These are phyloP conservation scores for Zaprionus tsacasi DNA, from an alignment of 1,140 invertebrate genomes.

Conservation along the genomic window DNA sequence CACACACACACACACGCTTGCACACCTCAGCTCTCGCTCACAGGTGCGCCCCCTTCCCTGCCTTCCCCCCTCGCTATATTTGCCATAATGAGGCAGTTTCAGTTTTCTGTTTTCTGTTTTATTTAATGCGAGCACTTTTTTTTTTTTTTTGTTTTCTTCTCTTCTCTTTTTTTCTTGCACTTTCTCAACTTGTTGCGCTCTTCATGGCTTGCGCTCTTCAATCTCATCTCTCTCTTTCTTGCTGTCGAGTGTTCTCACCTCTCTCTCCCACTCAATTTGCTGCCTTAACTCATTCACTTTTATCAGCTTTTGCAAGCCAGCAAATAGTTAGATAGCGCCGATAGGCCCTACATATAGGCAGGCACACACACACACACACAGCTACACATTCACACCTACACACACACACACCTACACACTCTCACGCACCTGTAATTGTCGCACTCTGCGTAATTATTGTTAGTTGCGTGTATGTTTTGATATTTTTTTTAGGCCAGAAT, in stretches of 20 bases:
- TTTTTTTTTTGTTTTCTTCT: too few relatives aligned
- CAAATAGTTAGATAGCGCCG: conserved; percentile 69
- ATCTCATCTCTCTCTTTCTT: conserved; percentile 9
- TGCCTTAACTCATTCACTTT: conserved; percentile 35
- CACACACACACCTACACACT: not conserved
- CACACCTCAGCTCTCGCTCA: conserved; percentile 8
- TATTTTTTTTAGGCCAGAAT: conserved; percentile 66
- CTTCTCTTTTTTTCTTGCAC: conserved; percentile 6
- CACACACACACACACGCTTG: conserved; percentile 6
- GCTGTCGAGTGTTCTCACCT: conserved; percentile 36
- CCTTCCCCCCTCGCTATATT: conserved; percentile 11
- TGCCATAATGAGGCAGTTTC: conserved; percentile 44
- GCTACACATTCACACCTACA: not conserved
- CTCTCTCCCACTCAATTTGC: conserved; percentile 10
- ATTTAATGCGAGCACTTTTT: conserved; percentile 7
- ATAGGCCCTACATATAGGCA: conserved; percentile 36
- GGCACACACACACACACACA: not conserved
- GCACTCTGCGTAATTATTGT: conserved; percentile 13
- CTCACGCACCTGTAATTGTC: not conserved
- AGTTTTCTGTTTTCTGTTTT: conserved; percentile 35
- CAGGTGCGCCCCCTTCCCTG: not conserved
- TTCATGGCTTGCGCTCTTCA: conserved; percentile 25
- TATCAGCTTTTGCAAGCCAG: conserved; percentile 75
- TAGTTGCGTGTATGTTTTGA: conserved; percentile 29
- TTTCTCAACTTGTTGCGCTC: conserved; percentile 57